These are phyloP conservation scores for Limnephilus marmoratus DNA, from an alignment of 2,888 invertebrate genomes.

Conservation along the genomic window DNA sequence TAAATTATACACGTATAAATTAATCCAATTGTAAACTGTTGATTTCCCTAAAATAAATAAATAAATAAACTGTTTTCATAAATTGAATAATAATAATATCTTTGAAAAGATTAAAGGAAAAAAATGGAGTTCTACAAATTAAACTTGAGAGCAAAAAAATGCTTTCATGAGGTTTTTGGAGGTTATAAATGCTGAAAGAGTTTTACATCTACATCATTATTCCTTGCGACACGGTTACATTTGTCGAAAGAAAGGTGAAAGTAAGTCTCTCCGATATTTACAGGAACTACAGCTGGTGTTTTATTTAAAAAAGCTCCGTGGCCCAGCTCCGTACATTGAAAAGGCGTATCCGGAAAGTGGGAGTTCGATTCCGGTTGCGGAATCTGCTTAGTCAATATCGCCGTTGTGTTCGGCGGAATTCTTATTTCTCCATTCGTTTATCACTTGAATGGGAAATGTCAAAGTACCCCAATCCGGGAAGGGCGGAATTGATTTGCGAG, in stretches of 20 bases:
- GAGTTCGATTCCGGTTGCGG: slow-evolving; percentile 59
- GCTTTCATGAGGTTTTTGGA: not conserved
- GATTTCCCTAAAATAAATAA: too few relatives aligned
- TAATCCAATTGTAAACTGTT: too few relatives aligned
- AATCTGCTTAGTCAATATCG: slow-evolving; percentile 64
- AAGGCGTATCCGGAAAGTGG: slow-evolving; percentile 62
- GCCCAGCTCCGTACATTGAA: slow-evolving; percentile 55
- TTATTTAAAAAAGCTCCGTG: slow-evolving; percentile 47
- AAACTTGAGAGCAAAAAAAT: too few relatives aligned
- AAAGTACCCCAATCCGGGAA: slow-evolving; percentile 55
- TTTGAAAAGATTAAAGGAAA: too few relatives aligned
- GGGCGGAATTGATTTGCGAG: slow-evolving; percentile 59
- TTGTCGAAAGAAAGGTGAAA: slow-evolving; percentile 6
- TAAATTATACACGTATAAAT: too few relatives aligned
- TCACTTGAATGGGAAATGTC: slow-evolving; percentile 64
- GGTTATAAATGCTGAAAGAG: not conserved
- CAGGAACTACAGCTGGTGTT: slow-evolving; percentile 42
- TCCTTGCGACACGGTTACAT: not conserved
- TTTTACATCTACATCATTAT: not conserved
- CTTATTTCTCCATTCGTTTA: slow-evolving; percentile 63
- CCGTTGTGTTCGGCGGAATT: slow-evolving; percentile 53
- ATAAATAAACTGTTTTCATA: too few relatives aligned
- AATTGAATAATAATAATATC: too few relatives aligned
- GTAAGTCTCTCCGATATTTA: slow-evolving; percentile 41
- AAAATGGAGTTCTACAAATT: too few relatives aligned